These are phyloP conservation scores for Heliothis subflexa DNA, from an alignment of 1,140 invertebrate genomes.

Conservation along the genomic window DNA sequence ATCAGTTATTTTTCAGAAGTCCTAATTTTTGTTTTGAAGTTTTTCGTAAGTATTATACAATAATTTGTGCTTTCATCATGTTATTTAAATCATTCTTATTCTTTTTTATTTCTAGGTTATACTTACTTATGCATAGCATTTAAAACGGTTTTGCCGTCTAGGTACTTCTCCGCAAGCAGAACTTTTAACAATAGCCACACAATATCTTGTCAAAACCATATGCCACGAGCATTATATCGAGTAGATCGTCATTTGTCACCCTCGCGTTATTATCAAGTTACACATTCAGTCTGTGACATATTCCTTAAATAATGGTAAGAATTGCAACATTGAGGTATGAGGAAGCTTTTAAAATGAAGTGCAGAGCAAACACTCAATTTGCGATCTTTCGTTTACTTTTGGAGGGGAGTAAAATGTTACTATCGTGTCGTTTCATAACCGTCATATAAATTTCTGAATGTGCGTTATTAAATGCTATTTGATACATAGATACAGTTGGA, in stretches of 20 bases:
- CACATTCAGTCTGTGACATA: slow-evolving; percentile 7
- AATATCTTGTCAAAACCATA: slow-evolving; percentile 24
- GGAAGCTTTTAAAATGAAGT: slow-evolving; percentile 71
- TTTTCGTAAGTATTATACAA: no score
- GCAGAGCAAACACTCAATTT: slow-evolving; percentile 76
- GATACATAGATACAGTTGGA: no score
- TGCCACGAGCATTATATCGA: slow-evolving; percentile 17
- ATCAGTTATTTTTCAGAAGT: no score
- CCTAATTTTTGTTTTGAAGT: no score
- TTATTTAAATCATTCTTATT: no score
- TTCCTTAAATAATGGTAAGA: slow-evolving; percentile 13
- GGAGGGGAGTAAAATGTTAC: slow-evolving; percentile 49
- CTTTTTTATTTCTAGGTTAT: no score
- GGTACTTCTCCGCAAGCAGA: no score
- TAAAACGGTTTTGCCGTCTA: no score
- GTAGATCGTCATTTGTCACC: slow-evolving; percentile 34
- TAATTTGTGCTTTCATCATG: no score
- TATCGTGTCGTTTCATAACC: background rate
- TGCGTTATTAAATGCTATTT: no score
- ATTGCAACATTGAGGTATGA: slow-evolving; percentile 27
- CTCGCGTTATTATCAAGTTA: slow-evolving; percentile 39
- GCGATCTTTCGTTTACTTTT: slow-evolving; percentile 62
- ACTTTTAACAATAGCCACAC: no score
- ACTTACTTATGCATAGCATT: no score
- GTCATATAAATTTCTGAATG: background rate